phyloP scores from a whole-genome alignment of 1,140 invertebrate species.

The Limonius californicus region DNA sequence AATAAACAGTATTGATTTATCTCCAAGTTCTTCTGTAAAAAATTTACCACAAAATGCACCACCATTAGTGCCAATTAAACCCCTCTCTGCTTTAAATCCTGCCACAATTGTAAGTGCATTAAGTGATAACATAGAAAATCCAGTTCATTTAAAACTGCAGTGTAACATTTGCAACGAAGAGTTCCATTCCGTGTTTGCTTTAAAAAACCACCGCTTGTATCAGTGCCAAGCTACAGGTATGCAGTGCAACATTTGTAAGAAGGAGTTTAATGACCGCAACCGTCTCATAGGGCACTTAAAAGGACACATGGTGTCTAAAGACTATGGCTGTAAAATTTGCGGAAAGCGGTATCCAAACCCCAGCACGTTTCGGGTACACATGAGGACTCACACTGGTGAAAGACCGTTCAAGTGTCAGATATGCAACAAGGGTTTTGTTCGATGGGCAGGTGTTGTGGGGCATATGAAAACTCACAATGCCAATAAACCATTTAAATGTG shows the following conservation, averaged over 20 bases:
- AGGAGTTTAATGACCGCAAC: slow-evolving; percentile 36
- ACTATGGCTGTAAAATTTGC: slow-evolving; percentile 35
- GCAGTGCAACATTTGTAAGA: slow-evolving; percentile 38
- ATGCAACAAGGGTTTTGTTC: slow-evolving; percentile 43
- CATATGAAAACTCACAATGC: slow-evolving; percentile 43
- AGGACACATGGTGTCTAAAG: slow-evolving; percentile 36
- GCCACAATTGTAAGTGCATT: slow-evolving; percentile 20
- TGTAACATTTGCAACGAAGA: slow-evolving; percentile 31
- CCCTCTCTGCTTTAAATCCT: slow-evolving; percentile 14
- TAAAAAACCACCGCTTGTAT: slow-evolving; percentile 31
- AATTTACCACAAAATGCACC: slow-evolving; percentile 30
- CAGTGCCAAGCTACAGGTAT: slow-evolving; percentile 27
- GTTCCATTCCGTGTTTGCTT: slow-evolving; percentile 21
- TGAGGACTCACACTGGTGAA: slow-evolving; percentile 49
- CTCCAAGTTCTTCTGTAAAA: not conserved
- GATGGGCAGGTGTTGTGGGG: slow-evolving; percentile 37
- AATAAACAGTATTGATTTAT: not conserved
- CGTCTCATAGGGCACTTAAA: slow-evolving; percentile 39
- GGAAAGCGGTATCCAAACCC: slow-evolving; percentile 35
- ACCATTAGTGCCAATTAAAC: slow-evolving; percentile 38
- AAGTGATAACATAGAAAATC: slow-evolving; percentile 19
- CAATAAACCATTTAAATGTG: slow-evolving; percentile 40
- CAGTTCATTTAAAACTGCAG: slow-evolving; percentile 23
- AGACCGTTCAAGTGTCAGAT: slow-evolving; percentile 49
- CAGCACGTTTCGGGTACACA: slow-evolving; percentile 40